phyloP scores from a whole-genome alignment of 2,113 vertebrate species.

The Heteronetta atricapilla region DNA sequence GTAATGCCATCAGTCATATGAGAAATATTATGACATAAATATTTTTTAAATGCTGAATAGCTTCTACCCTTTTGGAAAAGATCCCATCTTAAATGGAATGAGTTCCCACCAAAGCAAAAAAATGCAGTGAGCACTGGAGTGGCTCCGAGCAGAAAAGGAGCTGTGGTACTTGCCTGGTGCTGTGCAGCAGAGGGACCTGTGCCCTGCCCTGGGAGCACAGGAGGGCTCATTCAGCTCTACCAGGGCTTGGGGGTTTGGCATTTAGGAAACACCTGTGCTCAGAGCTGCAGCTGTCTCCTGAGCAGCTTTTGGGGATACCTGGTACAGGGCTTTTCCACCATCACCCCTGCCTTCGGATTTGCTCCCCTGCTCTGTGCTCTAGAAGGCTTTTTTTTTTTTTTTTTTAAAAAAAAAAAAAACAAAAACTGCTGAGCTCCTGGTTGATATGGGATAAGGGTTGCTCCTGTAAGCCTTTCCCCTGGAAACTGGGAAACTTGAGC shows the following conservation, averaged over 20 bases:
- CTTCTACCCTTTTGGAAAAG: neutral
- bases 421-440: neutral
- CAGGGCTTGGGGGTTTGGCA: neutral
- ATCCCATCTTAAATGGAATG: neutral
- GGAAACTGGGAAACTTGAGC: neutral
- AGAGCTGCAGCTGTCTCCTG: neutral
- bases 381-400: neutral
- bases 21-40: neutral
- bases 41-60: neutral
- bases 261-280: accelerated
- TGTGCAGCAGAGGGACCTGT: neutral
- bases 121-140: neutral
- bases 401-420: no score
- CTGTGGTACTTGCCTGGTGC: no score
- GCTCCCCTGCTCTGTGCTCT: neutral
- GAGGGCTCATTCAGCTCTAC: accelerated
- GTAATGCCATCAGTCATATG: neutral
- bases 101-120: neutral
- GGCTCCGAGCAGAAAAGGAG: neutral
- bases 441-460: neutral
- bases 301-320: no score
- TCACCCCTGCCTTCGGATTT: neutral
- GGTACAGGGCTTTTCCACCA: neutral
- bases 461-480: neutral
- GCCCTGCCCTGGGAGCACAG: accelerated